These are phyloP conservation scores for Oncorhynchus nerka DNA, from an alignment of 2,113 vertebrate species.

Conservation along the genomic window DNA sequence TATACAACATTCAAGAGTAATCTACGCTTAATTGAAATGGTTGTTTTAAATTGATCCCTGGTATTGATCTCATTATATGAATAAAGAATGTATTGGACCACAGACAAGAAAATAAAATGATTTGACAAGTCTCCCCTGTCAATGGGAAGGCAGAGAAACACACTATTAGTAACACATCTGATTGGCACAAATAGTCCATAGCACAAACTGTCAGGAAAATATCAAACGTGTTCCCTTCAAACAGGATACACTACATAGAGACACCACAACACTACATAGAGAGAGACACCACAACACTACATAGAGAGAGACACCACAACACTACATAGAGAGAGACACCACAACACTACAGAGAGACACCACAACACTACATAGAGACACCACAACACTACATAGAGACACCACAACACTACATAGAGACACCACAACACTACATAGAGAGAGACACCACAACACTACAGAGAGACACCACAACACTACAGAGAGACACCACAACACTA, in stretches of 20 bases:
- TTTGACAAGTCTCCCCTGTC: background rate
- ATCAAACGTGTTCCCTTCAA: constrained; percentile 24
- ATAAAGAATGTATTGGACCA: constrained; percentile 10
- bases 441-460: no score
- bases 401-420: no score
- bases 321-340: no score
- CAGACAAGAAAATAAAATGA: constrained; percentile 24
- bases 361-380: no score
- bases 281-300: no score
- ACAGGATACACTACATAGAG: constrained; percentile 12
- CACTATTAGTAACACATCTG: background rate
- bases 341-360: no score
- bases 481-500: no score
- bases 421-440: no score
- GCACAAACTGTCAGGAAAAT: background rate
- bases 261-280: no score
- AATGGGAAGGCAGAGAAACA: constrained; percentile 8
- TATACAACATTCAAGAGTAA: constrained; percentile 5
- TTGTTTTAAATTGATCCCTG: background rate
- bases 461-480: no score
- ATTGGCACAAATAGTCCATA: constrained; percentile 27
- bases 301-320: no score
- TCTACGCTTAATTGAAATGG: background rate
- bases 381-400: no score
- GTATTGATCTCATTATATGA: constrained; percentile 17